Percentiles rank a stretch among this genome's conserved stretches.
phyloP scores from a whole-genome alignment of 2,113 vertebrate genomes.

The Symphodus melops region DNA sequence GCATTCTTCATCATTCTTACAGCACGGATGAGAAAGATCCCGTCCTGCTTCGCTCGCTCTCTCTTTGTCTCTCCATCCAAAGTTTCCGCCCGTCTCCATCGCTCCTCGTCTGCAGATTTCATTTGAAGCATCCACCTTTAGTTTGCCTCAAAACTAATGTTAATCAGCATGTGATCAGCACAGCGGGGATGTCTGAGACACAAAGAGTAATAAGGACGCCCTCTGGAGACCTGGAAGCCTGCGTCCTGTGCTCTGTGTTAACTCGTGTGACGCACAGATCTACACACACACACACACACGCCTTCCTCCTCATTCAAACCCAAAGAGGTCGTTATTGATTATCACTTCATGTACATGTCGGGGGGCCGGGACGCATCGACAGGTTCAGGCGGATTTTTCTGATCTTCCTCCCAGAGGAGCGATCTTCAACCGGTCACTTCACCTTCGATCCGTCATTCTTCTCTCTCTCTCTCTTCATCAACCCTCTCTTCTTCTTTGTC shows the following conservation, averaged over 20 bases:
- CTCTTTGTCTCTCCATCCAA: too few species aligned
- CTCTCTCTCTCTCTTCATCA: neutral
- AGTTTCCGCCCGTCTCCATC: too few species aligned
- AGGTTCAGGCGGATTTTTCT: neutral
- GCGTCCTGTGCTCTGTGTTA: neutral
- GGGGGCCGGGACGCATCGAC: slow-evolving; percentile 8
- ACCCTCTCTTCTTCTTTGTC: neutral
- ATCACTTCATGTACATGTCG: neutral
- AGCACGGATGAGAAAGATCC: too few species aligned
- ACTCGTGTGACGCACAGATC: neutral
- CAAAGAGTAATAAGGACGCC: too few species aligned
- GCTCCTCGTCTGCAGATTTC: too few species aligned
- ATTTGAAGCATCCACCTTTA: too few species aligned
- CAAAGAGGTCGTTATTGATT: slow-evolving; percentile 18
- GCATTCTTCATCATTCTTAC: too few species aligned
- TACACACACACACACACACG: neutral
- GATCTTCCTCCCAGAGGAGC: slow-evolving; percentile 2
- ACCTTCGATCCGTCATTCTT: neutral
- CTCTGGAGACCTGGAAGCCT: too few species aligned
- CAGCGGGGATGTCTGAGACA: too few species aligned
- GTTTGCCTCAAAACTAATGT: too few species aligned
- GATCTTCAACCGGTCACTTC: neutral
- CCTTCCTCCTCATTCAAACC: neutral
- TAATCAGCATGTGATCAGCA: too few species aligned
- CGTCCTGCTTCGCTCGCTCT: too few species aligned